Conservation (phyloP, 2,797 vertebrate species). For the Craterocephalus amniculus region DNA sequence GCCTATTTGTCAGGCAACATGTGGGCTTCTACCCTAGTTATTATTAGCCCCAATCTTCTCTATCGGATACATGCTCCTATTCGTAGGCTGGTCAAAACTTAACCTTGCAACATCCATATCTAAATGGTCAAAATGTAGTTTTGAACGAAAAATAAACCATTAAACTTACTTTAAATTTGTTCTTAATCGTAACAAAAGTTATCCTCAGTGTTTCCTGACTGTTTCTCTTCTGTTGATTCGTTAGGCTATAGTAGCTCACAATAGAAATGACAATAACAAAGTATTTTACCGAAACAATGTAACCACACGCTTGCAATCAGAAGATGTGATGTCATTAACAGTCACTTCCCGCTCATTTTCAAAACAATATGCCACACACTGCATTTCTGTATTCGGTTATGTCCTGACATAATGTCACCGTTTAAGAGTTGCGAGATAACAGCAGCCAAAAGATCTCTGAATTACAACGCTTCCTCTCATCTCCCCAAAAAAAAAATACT, state of each 20-base stretch:
- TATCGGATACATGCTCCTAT: not conserved
- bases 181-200: slow-evolving; percentile 12
- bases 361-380: slow-evolving; percentile 43
- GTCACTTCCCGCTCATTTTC: slow-evolving; percentile 80
- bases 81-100: not conserved
- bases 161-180: slow-evolving; percentile 25
- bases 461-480: not conserved
- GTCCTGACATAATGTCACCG: not conserved
- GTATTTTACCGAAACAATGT: not conserved
- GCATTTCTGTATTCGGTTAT: not conserved
- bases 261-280: not conserved
- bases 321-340: slow-evolving; percentile 53
- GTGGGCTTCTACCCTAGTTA: too few species aligned
- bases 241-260: not conserved
- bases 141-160: not conserved
- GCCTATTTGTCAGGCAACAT: too few species aligned
- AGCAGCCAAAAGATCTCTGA: not conserved
- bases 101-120: not conserved
- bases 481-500: not conserved
- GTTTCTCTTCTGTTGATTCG: not conserved
- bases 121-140: not conserved
- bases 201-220: slow-evolving; percentile 11
- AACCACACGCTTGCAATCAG: slow-evolving; percentile 21
- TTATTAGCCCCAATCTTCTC: not conserved
- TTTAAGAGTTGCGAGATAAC: not conserved